Percentiles rank a stretch among this genome's conserved stretches.
Evolutionary conservation across 1,140 invertebrate genomes (phyloP).

Genomic region (honey bee (Apis mellifera)): DNA sequence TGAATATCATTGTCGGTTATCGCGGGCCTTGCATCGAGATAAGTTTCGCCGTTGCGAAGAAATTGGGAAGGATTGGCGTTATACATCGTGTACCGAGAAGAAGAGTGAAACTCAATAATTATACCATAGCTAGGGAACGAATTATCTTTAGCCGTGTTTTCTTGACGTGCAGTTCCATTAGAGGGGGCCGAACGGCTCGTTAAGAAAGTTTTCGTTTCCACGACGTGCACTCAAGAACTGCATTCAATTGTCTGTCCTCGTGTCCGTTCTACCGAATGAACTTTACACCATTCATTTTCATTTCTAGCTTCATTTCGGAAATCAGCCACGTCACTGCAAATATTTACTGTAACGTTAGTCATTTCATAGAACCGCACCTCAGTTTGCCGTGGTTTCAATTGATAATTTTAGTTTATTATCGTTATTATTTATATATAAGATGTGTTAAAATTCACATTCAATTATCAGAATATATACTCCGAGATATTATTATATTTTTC

Average conservation of each 20-base stretch:
- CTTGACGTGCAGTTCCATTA: conserved; percentile 34
- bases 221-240: conserved; percentile 8
- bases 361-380: background rate
- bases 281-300: conserved; percentile 21
- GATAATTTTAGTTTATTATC: background rate
- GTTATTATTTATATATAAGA: no score
- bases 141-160: conserved; percentile 41
- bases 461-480: background rate
- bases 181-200: conserved; percentile 35
- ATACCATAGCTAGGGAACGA: conserved; percentile 22
- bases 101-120: conserved; percentile 35
- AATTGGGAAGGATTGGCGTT: background rate
- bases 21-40: conserved; percentile 3
- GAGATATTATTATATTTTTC: background rate
- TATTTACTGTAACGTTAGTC: background rate
- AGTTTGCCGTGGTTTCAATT: background rate
- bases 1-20: conserved; percentile 14
- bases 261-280: conserved; percentile 36
- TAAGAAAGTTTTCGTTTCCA: conserved; percentile 48
- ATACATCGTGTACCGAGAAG: no score
- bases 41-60: conserved; percentile 14
- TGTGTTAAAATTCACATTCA: background rate
- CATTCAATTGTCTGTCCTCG: conserved; percentile 32
- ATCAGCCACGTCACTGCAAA: background rate
- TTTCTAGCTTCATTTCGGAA: background rate